Conservation (phyloP, 2,113 vertebrate species). For the Bujurquina vittata region DNA sequence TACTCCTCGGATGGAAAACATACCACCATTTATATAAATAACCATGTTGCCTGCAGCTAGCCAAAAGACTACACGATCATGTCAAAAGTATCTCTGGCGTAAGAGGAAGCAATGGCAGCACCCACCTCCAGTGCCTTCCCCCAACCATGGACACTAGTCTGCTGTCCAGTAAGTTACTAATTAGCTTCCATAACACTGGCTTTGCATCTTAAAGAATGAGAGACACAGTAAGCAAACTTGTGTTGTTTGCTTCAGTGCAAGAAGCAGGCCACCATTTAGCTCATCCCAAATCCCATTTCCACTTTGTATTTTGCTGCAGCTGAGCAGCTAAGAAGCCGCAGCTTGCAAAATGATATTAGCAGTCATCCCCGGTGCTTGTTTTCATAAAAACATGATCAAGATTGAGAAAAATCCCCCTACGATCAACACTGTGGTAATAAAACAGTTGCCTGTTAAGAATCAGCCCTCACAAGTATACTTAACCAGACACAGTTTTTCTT, state of each 20-base stretch:
- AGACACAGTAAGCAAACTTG: not conserved
- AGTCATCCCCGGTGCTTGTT: not conserved
- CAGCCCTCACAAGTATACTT: conserved; percentile 3
- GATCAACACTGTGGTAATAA: not conserved
- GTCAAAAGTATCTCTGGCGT: not conserved
- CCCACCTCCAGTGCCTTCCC: not conserved
- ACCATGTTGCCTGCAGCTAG: not conserved
- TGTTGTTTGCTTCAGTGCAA: too few species aligned
- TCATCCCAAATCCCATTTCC: too few species aligned
- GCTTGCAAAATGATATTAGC: not conserved
- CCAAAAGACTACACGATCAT: not conserved
- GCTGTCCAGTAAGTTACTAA: not conserved
- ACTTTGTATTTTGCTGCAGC: too few species aligned
- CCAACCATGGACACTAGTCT: not conserved
- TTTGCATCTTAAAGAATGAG: not conserved
- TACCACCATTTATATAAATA: not conserved
- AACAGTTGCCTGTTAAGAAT: not conserved
- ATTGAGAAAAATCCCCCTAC: not conserved
- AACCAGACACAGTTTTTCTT: conserved; percentile 6
- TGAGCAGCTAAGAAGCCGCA: too few species aligned
- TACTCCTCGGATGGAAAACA: not conserved
- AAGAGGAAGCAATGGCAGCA: not conserved
- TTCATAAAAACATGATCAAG: too few species aligned
- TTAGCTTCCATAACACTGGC: too few species aligned
- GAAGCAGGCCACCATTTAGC: too few species aligned